Base-by-base conservation (phyloP, 2,113 vertebrate genomes). In the Rhadina sibilatrix region DNA sequence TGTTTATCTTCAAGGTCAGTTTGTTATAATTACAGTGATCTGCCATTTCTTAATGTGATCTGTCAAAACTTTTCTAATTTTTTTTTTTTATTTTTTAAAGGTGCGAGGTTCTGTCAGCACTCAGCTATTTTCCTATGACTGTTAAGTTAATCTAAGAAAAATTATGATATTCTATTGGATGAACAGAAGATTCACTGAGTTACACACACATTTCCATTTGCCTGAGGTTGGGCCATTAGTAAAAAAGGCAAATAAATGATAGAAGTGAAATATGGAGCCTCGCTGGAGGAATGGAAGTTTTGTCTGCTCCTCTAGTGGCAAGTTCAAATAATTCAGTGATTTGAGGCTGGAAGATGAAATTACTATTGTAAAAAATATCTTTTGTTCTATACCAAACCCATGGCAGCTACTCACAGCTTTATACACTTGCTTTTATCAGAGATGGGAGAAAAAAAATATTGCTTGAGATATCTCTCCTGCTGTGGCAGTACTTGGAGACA, bases 1-100 rank as follows among this genome's bases (percentile, higher is more conserved):
- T 77, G 46, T 95, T 96, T 97, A 56, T 96, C 81, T 96, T 96
- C 92, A 95, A 96, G 95, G 84, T 95, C 66, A 14, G 47, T 75
- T 97, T 97, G 52, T 63, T 74, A 65, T 87, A 96, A 87, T 96
- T 96, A 96, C 91, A 91, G 72, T 81, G 61, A 95, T 96, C 80
- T 94, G 69, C 95, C 91, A 95, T 83, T 83, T 95, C 82, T 87
- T 94, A 96, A 94, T 75, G 47, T 87, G 87, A 89, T 89, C 93
- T 97, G 78, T 93, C 95, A 93, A 74, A 93, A 94, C 18, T 74
- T 89, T 72, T 87, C 24, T 52, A 1, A 15, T 14, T 15, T 30
- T 5, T 53, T 53, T 15, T 30, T 53, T 30, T 53, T 30, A 12
- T 56, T 53, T 82, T 65, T 68, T 24, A 31, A 40, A 42, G 15